Conservation (phyloP, 2,797 vertebrate species). For the Jordanella pulchra region DNA sequence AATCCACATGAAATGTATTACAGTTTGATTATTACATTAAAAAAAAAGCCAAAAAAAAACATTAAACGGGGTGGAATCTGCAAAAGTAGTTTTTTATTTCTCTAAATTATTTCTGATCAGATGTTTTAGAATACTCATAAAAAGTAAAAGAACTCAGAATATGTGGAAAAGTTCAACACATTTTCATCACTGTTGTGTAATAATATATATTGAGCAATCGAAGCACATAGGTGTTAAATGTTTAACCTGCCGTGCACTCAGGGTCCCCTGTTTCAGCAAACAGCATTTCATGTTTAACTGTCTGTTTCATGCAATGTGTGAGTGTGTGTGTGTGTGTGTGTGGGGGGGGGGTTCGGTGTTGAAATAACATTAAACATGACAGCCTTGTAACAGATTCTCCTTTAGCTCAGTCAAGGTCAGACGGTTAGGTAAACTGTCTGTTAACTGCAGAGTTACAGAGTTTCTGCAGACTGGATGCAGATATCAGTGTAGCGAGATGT, state of each 20-base stretch:
- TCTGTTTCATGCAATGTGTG: background rate
- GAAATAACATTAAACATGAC: conserved; percentile 41
- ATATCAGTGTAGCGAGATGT: background rate
- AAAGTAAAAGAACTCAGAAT: background rate
- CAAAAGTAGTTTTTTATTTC: background rate
- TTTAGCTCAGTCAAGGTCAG: conserved; percentile 41
- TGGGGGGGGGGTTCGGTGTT: too few relatives aligned
- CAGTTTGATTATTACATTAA: background rate
- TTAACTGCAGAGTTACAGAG: conserved; percentile 9
- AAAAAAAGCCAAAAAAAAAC: too few relatives aligned
- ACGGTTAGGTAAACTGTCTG: conserved; percentile 21
- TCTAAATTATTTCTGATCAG: background rate
- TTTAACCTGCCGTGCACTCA: background rate
- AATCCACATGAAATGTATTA: background rate
- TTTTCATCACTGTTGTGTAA: background rate
- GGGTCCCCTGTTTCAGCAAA: background rate
- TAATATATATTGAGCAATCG: background rate
- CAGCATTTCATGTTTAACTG: background rate
- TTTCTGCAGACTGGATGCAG: background rate
- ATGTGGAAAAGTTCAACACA: background rate
- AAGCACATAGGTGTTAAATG: background rate
- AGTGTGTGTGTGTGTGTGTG: too few relatives aligned
- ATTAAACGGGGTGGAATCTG: too few relatives aligned
- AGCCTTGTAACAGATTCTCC: conserved; percentile 11
- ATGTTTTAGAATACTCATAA: background rate